phyloP scores from a whole-genome alignment of 2,113 vertebrate species.

The Corvus cornix region DNA sequence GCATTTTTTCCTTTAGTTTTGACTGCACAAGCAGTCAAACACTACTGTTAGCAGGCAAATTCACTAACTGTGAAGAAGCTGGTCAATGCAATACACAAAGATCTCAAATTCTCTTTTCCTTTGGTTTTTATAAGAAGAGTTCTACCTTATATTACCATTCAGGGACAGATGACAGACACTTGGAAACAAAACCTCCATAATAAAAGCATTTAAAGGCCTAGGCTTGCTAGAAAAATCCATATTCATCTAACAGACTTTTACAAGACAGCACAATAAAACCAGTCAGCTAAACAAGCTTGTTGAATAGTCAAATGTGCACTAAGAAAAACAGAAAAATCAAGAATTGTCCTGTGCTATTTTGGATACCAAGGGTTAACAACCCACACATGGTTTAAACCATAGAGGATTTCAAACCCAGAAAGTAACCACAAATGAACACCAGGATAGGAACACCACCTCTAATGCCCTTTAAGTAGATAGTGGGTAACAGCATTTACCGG shows the following conservation, averaged over 20 bases:
- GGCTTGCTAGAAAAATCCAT: neutral
- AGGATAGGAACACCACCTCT: neutral
- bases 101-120: neutral
- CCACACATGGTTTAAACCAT: neutral
- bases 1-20: neutral
- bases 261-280: neutral
- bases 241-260: neutral
- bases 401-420: neutral
- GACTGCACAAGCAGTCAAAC: neutral
- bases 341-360: neutral
- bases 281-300: neutral
- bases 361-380: neutral
- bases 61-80: neutral
- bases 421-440: neutral
- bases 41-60: neutral
- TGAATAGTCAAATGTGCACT: neutral
- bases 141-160: neutral
- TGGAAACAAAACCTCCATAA: neutral
- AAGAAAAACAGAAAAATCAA: neutral
- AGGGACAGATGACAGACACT: neutral
- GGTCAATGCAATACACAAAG: neutral
- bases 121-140: neutral
- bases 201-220: neutral
- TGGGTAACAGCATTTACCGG: neutral
- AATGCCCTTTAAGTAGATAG: fast-evolving